These are phyloP conservation scores for Chondrosia reniformis DNA, from an alignment of 37 sponge, comb jelly and placozoan genomes.

Conservation along the genomic window DNA sequence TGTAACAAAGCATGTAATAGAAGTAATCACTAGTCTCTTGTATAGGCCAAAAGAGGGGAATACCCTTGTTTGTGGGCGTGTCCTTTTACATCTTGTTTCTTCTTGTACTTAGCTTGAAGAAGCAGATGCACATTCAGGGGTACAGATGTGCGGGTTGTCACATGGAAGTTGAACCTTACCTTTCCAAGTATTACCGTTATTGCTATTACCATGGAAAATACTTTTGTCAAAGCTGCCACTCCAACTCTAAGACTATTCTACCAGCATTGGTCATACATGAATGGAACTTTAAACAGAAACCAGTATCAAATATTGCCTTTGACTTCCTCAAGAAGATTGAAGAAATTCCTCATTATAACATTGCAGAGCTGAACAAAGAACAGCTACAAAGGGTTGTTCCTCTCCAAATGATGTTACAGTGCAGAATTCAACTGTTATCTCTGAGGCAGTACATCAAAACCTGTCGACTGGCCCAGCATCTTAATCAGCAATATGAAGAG, in stretches of 20 bases:
- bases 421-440: conserved; percentile 23
- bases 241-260: conserved; percentile 47
- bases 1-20: background rate
- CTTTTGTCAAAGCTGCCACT: conserved; percentile 95
- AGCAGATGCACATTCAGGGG: conserved; percentile 61
- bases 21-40: too few relatives aligned
- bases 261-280: conserved; percentile 81
- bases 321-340: conserved; percentile 68
- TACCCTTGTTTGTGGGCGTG: too few relatives aligned
- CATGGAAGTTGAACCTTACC: conserved; percentile 71
- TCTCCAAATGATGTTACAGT: conserved; percentile 30
- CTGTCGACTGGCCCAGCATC: conserved; percentile 30
- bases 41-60: too few relatives aligned
- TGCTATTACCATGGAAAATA: conserved; percentile 96
- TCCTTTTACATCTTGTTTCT: background rate
- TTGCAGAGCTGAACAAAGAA: conserved; percentile 16
- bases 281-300: conserved; percentile 89
- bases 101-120: conserved; percentile 29
- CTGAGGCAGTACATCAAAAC: conserved; percentile 53
- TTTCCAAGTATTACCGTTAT: conserved; percentile 77
- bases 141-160: conserved; percentile 98
- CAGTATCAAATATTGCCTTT: conserved; percentile 83
- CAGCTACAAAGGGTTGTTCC: conserved; percentile 31
- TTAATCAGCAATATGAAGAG: conserved; percentile 39
- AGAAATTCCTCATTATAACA: conserved; percentile 63